phyloP scores from a whole-genome alignment of 2,888 invertebrate genomes.

The Hololepta plana region DNA sequence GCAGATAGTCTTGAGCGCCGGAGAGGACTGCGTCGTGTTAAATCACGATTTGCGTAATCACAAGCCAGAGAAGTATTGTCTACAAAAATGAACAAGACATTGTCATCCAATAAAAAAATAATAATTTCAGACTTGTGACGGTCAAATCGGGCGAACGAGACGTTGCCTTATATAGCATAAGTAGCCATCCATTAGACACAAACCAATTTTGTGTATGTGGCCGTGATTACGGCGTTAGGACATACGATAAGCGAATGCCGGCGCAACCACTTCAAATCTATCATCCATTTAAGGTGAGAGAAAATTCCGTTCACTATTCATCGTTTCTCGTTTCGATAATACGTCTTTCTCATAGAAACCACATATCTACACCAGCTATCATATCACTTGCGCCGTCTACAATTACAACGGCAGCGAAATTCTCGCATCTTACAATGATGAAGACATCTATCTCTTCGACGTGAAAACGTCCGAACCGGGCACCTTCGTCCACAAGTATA shows the following conservation, averaged over 20 bases:
- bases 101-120: constrained; percentile 3
- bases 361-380: constrained; percentile 23
- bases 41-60: constrained; percentile 65
- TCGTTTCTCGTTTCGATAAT: too few species aligned
- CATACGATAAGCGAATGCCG: constrained; percentile 51
- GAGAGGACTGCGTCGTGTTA: constrained; percentile 72
- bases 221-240: constrained; percentile 55
- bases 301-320: too few species aligned
- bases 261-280: constrained; percentile 15
- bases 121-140: constrained; percentile 30
- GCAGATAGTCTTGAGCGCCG: constrained; percentile 64
- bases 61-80: constrained; percentile 39
- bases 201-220: constrained; percentile 73
- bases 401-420: constrained; percentile 83
- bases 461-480: constrained; percentile 32
- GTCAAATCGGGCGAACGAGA: constrained; percentile 36
- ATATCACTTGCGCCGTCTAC: constrained; percentile 80
- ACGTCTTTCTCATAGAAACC: too few species aligned
- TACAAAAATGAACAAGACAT: constrained; percentile 3
- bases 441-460: constrained; percentile 80
- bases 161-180: constrained; percentile 75
- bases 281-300: constrained; percentile 17
- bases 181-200: constrained; percentile 60
- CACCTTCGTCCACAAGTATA: constrained; percentile 32
- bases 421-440: constrained; percentile 85